A percentile compares a stretch with the other conserved stretches of the same genome.
These are phyloP conservation scores for Agrochola lychnidis DNA, from an alignment of 2,888 invertebrate species.

Conservation along the genomic window DNA sequence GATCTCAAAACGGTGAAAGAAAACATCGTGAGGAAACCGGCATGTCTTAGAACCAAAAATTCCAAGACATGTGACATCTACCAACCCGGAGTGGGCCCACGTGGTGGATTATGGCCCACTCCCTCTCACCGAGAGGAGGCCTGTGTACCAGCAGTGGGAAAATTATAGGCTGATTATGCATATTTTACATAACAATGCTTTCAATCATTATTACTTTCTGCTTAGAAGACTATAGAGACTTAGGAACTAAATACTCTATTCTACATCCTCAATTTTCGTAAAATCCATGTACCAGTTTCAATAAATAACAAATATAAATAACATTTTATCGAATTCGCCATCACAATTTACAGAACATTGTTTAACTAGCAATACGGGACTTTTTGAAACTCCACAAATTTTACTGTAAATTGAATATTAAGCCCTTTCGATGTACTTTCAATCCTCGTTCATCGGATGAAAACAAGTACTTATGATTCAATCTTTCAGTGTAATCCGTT, in stretches of 20 bases:
- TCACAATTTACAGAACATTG: not conserved
- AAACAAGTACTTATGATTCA: conserved; percentile 1
- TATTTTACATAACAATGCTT: not conserved
- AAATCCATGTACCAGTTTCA: not conserved
- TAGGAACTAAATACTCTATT: not conserved
- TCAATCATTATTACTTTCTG: not conserved
- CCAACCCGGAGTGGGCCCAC: too few species aligned
- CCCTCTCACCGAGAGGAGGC: too few species aligned
- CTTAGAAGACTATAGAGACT: not conserved
- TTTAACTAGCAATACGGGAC: conserved; percentile 1
- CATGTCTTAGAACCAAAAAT: too few species aligned
- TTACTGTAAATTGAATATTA: conserved; percentile 25
- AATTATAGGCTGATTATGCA: too few species aligned
- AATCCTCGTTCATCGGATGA: conserved; percentile 15
- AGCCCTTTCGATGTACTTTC: conserved; percentile 17
- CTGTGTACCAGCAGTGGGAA: too few species aligned
- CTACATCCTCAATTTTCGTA: not conserved
- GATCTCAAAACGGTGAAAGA: too few species aligned
- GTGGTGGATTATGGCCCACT: too few species aligned
- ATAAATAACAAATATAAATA: not conserved
- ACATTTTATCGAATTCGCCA: not conserved
- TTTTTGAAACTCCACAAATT: not conserved
- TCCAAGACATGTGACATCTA: too few species aligned
- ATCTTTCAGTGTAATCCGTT: not conserved
- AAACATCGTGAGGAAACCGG: too few species aligned